Conservation (phyloP, 2,113 vertebrate species). For the Sclerurus mexicanus region DNA sequence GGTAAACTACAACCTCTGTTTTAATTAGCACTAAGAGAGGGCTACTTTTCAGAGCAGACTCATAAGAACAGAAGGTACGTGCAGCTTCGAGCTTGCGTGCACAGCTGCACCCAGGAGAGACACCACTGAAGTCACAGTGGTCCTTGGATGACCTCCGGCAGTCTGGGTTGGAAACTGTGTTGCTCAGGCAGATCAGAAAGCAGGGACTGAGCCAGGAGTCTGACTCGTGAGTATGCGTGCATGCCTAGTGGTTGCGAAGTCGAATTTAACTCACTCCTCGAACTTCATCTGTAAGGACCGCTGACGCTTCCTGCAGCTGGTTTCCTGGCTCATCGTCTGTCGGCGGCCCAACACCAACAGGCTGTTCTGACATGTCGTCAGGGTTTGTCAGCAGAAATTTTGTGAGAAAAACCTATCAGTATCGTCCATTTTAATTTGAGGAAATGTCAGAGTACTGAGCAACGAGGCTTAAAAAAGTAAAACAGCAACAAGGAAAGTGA, state of each 20-base stretch:
- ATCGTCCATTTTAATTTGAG: neutral
- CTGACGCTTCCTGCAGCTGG: accelerated
- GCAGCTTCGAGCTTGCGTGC: neutral
- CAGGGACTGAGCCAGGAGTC: neutral
- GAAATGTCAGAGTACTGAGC: neutral
- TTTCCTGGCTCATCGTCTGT: neutral
- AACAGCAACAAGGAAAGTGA: neutral
- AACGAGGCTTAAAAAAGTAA: neutral
- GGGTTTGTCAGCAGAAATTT: slow-evolving; percentile 22
- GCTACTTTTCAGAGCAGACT: neutral
- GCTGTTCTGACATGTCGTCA: neutral
- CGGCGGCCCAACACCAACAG: neutral
- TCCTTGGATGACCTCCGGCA: slow-evolving; percentile 28
- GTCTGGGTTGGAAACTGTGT: neutral
- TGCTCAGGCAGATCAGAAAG: neutral
- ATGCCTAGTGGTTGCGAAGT: neutral
- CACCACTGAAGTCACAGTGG: neutral
- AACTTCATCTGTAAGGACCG: neutral
- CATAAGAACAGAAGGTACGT: neutral
- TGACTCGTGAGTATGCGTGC: neutral
- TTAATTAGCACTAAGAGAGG: neutral
- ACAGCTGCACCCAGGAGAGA: neutral
- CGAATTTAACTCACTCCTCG: neutral
- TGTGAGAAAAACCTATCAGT: neutral
- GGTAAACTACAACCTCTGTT: neutral